These are phyloP conservation scores for Paralichthys olivaceus DNA, from an alignment of 2,113 vertebrate species.

Conservation along the genomic window DNA sequence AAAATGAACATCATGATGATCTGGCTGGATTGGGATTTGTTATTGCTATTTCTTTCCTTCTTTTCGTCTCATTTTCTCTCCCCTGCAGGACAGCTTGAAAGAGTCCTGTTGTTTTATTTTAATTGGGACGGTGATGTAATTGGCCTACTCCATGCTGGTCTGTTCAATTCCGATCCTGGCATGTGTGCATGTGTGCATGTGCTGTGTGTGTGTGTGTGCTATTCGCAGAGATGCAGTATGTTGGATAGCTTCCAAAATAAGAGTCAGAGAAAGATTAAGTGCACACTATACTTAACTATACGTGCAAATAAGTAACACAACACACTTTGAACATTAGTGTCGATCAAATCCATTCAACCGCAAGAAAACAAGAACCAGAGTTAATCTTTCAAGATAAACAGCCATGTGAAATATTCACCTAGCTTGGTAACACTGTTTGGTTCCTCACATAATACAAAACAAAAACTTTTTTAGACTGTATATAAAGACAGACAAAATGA, in stretches of 20 bases:
- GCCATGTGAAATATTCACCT: neutral
- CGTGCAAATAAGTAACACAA: neutral
- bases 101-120: conserved; percentile 84
- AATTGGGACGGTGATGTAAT: conserved; percentile 83
- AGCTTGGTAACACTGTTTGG: no score
- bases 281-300: neutral
- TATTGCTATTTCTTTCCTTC: conserved; percentile 74
- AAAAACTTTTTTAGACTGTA: neutral
- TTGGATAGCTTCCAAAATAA: conserved; percentile 22
- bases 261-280: conserved; percentile 5
- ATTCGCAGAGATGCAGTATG: conserved; percentile 4
- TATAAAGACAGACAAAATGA: neutral
- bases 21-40: conserved; percentile 79
- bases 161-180: conserved; percentile 74
- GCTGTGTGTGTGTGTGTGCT: conserved; percentile 31
- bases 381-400: neutral
- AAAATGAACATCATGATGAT: conserved; percentile 80
- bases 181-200: conserved; percentile 33
- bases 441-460: neutral
- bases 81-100: conserved; percentile 81
- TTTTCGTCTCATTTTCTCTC: conserved; percentile 73
- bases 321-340: conserved; percentile 5
- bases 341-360: neutral
- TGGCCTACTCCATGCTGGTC: conserved; percentile 79
- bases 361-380: neutral